Conservation (phyloP, 2,888 invertebrate genomes). For the Tenthredo livida region DNA sequence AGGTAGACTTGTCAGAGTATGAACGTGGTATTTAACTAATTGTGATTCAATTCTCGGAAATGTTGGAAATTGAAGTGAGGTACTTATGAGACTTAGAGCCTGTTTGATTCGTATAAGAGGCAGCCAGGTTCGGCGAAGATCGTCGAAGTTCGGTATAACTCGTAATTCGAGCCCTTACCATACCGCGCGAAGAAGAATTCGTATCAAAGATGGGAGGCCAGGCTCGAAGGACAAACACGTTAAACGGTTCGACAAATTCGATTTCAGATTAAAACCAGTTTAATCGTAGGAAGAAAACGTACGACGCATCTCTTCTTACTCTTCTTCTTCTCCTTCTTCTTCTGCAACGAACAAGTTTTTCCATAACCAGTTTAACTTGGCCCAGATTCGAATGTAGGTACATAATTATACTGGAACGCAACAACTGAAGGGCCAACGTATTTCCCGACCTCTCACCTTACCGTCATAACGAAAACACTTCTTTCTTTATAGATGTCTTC, state of each 20-base stretch:
- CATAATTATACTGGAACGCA: neutral
- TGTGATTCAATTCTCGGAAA: neutral
- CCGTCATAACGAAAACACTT: slow-evolving; percentile 27
- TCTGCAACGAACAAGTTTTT: slow-evolving; percentile 65
- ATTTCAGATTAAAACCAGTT: slow-evolving; percentile 43
- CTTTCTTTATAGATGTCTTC: neutral
- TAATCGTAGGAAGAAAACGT: slow-evolving; percentile 54
- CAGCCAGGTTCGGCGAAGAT: neutral
- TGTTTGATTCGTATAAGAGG: neutral
- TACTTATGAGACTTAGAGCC: neutral
- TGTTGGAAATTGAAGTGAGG: neutral
- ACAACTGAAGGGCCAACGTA: slow-evolving; percentile 28
- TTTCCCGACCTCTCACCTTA: slow-evolving; percentile 46
- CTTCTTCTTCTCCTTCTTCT: slow-evolving; percentile 50
- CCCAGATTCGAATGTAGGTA: slow-evolving; percentile 61
- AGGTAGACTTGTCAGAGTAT: neutral
- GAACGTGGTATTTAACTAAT: neutral
- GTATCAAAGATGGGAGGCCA: neutral
- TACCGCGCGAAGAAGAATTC: neutral
- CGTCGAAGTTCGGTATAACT: slow-evolving; percentile 3
- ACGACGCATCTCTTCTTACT: slow-evolving; percentile 56
- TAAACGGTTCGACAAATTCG: slow-evolving; percentile 44
- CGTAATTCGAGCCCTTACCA: slow-evolving; percentile 8
- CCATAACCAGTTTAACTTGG: slow-evolving; percentile 68
- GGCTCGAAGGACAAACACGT: slow-evolving; percentile 21